Evolutionary conservation across 2,888 invertebrate species (phyloP).

Genomic region (Panzeria rudis): DNA sequence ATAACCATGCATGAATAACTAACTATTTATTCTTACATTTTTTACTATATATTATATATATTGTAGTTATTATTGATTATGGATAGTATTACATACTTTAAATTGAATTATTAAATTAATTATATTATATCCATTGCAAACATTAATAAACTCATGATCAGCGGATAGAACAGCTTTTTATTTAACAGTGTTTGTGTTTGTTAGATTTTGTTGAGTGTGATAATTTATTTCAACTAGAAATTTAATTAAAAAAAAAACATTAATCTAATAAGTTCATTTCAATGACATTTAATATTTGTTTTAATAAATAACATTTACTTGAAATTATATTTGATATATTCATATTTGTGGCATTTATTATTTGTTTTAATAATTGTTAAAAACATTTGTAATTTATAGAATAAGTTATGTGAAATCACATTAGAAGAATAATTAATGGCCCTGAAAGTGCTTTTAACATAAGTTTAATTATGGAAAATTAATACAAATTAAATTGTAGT

Average conservation of each 20-base stretch:
- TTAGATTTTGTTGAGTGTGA: not conserved
- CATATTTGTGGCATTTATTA: not conserved
- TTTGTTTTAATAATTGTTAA: conserved; percentile 23
- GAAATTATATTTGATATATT: not conserved
- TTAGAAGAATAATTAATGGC: not conserved
- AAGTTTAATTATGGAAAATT: not conserved
- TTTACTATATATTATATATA: not conserved
- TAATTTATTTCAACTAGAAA: conserved; percentile 4
- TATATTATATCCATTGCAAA: conserved; percentile 3
- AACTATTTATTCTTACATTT: not conserved
- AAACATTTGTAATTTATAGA: conserved; percentile 6
- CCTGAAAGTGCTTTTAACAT: not conserved
- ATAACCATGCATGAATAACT: no score
- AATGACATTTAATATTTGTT: conserved; percentile 31
- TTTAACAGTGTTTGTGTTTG: not conserved
- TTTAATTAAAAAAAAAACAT: not conserved
- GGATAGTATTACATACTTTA: not conserved
- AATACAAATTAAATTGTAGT: not conserved
- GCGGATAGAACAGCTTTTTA: not conserved
- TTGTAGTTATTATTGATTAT: not conserved
- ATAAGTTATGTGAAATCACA: not conserved
- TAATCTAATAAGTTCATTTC: conserved; percentile 12
- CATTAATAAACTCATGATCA: conserved; percentile 33
- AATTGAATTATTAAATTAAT: conserved; percentile 16
- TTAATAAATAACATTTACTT: not conserved